A percentile compares a stretch with the other conserved stretches of the same genome.
phyloP scores from a whole-genome alignment of 2,888 invertebrate genomes.

The Caenorhabditis wallacei region DNA sequence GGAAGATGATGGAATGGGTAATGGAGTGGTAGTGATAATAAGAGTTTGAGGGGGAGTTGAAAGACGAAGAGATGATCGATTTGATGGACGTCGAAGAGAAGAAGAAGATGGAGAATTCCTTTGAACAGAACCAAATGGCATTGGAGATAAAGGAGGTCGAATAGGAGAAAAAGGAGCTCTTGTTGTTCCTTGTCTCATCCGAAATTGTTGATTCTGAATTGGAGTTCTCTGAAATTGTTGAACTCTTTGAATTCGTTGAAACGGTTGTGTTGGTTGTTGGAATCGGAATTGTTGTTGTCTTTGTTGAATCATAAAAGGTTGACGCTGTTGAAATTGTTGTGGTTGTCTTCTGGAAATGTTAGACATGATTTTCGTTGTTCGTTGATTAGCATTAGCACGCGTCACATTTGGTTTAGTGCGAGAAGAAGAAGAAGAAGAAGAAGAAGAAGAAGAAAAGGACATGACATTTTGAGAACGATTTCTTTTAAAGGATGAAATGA shows the following conservation, averaged over 20 bases:
- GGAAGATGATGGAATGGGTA: not conserved
- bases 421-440: not conserved
- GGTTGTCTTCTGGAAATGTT: conserved; percentile 61
- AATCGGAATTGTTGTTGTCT: conserved; percentile 33
- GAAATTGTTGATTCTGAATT: conserved; percentile 7
- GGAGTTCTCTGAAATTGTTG: conserved; percentile 6
- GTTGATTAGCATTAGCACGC: conserved; percentile 35
- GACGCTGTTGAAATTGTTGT: conserved; percentile 7
- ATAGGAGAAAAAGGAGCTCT: conserved; percentile 18
- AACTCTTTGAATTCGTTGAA: conserved; percentile 17
- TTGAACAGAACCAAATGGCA: conserved; percentile 59
- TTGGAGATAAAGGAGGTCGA: conserved; percentile 45
- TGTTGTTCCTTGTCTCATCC: conserved; percentile 5
- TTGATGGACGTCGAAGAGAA: conserved; percentile 25
- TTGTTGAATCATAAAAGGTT: conserved; percentile 11
- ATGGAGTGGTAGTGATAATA: conserved; percentile 25
- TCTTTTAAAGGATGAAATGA: conserved; percentile 18
- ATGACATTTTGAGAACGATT: conserved; percentile 15
- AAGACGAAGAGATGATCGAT: conserved; percentile 15
- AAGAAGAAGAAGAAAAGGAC: not conserved
- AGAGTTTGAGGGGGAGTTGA: conserved; percentile 14
- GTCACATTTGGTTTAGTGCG: conserved; percentile 39
- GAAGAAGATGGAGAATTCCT: conserved; percentile 1
- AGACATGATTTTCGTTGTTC: conserved; percentile 45
- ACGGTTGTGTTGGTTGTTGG: not conserved